Evolutionary conservation across 1,140 invertebrate genomes (phyloP).

Genomic region (Drosophila jambulina): DNA sequence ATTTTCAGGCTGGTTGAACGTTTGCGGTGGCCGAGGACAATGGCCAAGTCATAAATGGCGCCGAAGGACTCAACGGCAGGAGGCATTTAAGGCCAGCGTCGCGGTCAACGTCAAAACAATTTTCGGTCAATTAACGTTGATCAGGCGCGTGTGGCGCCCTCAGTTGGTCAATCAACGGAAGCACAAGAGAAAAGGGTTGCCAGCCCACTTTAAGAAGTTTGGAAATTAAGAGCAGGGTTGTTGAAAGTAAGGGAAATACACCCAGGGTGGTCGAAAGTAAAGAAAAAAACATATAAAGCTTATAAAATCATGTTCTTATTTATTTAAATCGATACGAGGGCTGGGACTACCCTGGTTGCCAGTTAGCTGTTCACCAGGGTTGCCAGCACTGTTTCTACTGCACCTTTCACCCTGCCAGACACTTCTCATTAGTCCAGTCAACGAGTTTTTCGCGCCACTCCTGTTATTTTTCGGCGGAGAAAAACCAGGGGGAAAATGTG

Average conservation of each 20-base stretch:
- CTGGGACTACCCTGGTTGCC: not conserved
- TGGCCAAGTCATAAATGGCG: constrained; percentile 49
- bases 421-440: constrained; percentile 50
- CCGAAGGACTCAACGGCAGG: constrained; percentile 20
- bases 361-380: not conserved
- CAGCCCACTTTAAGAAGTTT: not conserved
- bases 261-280: not conserved
- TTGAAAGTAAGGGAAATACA: not conserved
- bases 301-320: not conserved
- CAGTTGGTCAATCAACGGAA: constrained; percentile 5
- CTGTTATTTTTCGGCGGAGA: constrained; percentile 8
- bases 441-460: constrained; percentile 16
- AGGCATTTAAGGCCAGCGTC: constrained; percentile 24
- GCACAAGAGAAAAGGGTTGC: not conserved
- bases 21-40: constrained; percentile 45
- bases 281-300: not conserved
- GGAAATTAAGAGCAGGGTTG: not conserved
- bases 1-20: constrained; percentile 16
- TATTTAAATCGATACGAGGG: not conserved
- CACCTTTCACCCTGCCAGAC: constrained; percentile 7
- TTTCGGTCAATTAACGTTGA: constrained; percentile 45
- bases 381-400: not conserved
- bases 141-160: constrained; percentile 28
- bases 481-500: not conserved
- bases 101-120: constrained; percentile 37